Base-by-base conservation (phyloP, 64 coral and sea anemone genomes). In the Pocillopora verrucosa region DNA sequence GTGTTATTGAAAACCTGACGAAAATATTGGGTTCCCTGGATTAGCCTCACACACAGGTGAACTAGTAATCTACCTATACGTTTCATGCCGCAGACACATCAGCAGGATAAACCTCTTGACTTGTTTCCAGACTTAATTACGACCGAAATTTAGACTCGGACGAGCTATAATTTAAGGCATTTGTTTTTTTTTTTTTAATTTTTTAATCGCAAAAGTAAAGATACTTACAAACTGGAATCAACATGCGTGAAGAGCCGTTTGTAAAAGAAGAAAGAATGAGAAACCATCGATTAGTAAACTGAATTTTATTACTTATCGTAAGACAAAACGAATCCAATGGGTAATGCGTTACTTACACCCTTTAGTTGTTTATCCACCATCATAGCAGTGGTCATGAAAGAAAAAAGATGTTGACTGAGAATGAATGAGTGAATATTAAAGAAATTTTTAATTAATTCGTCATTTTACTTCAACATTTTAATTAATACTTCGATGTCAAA, bases 291-390 rank as follows among this genome's bases (percentile, higher is more conserved):
- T 34, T 12, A 75, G 12, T 36, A 75, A 26, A 75, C 73, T 10
- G 10, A 57, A 77, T 11, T 77, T 20, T 11, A 7, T 20, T 11
- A 57, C 0, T 70, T n/a, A 70, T n/a, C 25, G 67, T 11, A 70
- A n/a, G 22, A 70, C 17, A n/a, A 56, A 15, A 57, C 14, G 16
- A 77, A 57, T 9, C 22, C 9, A 20, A 56, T 58, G 9, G 11
- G 9, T 22, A 77, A 59, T 65, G 14, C 22, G 35, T 36, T 83
- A 83, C 80, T 83, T 83, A 83, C 80, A 22, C 80, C 80, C 80
- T 59, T 67, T 19, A 7, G 41, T 51, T 60, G 16, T 36, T 68
- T 9, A 9, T 15, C 61, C 58, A 68, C 17, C 80, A 64, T 68
- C 7, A 0, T 22, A 36, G 20, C 10, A 15, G 12, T 13, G 41